These are phyloP conservation scores for Euclidia mi DNA, from an alignment of 2,888 invertebrate species.

Conservation along the genomic window DNA sequence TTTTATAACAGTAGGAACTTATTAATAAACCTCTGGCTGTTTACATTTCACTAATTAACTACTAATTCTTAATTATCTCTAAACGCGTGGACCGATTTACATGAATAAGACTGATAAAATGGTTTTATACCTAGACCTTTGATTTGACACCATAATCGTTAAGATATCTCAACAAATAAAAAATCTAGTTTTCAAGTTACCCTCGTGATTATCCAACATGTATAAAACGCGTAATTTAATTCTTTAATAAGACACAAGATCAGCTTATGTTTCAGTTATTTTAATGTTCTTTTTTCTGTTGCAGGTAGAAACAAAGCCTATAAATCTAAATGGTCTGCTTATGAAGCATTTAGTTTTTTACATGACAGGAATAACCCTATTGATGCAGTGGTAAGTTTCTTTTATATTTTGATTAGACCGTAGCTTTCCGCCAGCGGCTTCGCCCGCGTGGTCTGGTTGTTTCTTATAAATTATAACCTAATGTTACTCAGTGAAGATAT, in stretches of 20 bases:
- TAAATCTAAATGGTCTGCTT: conserved; percentile 33
- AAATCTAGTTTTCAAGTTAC: conserved; percentile 32
- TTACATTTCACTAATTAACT: conserved; percentile 20
- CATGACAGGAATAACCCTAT: conserved; percentile 36
- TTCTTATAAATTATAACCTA: conserved; percentile 25
- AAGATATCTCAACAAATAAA: conserved; percentile 34
- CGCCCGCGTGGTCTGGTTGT: conserved; percentile 22
- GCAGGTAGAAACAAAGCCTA: conserved; percentile 26
- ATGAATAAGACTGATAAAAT: conserved; percentile 35
- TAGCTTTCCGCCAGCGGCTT: conserved; percentile 19
- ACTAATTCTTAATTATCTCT: conserved; percentile 26
- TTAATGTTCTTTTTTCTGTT: conserved; percentile 22
- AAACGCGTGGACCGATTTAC: conserved; percentile 34
- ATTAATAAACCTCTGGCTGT: conserved; percentile 19
- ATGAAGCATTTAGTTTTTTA: conserved; percentile 37
- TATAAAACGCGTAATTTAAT: conserved; percentile 14
- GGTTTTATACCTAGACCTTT: conserved; percentile 36
- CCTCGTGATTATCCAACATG: conserved; percentile 22
- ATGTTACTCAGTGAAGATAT: conserved; percentile 23
- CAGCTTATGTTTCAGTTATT: conserved; percentile 26
- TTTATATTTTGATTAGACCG: conserved; percentile 14
- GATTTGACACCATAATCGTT: conserved; percentile 34
- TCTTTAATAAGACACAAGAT: conserved; percentile 22
- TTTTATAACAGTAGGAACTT: conserved; percentile 24
- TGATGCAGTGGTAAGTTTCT: conserved; percentile 28